These are phyloP conservation scores for Ia io DNA, from an alignment of 2,113 vertebrate species.

Conservation along the genomic window DNA sequence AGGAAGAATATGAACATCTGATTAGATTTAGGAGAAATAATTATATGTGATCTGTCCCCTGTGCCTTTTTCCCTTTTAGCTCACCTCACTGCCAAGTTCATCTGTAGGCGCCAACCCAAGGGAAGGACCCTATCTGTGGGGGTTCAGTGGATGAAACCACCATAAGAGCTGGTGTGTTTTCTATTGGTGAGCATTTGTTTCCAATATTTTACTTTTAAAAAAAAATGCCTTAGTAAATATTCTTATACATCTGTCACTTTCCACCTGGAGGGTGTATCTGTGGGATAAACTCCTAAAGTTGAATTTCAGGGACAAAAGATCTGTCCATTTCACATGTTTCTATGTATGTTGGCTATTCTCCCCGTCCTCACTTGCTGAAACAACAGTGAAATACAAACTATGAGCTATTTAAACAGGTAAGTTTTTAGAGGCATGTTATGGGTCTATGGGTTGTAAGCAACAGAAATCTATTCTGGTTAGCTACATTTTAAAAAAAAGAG, in stretches of 20 bases:
- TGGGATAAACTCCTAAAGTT: not conserved
- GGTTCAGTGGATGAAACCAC: not conserved
- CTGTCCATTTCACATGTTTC: not conserved
- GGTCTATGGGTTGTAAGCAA: not conserved
- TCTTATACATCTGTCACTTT: not conserved
- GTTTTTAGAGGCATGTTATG: not conserved
- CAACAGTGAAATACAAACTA: not conserved
- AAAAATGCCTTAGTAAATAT: not conserved
- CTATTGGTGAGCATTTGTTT: not conserved
- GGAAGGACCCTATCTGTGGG: not conserved
- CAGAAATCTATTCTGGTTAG: not conserved
- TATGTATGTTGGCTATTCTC: not conserved
- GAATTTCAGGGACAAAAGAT: not conserved
- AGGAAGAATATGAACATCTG: not conserved
- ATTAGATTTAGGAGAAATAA: not conserved
- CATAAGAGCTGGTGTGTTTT: not conserved
- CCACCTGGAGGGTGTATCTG: not conserved
- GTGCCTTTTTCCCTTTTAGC: not conserved
- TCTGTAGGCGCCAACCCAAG: not conserved
- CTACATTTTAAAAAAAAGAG: not conserved
- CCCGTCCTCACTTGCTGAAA: not conserved
- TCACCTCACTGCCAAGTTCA: not conserved
- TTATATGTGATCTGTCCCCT: not conserved
- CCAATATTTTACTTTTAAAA: not conserved
- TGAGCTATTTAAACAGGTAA: not conserved